phyloP scores from a whole-genome alignment of 2,797 vertebrate genomes.

The Esox masquinongy region DNA sequence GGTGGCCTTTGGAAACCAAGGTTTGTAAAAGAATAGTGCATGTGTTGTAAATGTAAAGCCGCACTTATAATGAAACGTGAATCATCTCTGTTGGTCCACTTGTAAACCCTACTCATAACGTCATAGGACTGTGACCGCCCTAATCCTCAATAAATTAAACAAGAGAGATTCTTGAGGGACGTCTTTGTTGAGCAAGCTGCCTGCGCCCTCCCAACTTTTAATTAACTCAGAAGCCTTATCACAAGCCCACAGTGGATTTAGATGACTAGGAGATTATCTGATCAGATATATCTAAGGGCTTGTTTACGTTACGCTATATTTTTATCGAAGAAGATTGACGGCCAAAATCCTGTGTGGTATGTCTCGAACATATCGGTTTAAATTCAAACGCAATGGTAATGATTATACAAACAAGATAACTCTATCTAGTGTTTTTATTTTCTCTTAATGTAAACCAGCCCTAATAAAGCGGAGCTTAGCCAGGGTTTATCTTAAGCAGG shows the following conservation, averaged over 20 bases:
- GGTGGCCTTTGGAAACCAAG: constrained; percentile 9
- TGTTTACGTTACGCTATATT: too few relatives aligned
- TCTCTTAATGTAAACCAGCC: too few relatives aligned
- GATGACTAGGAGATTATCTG: constrained; percentile 41
- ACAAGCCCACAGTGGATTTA: constrained; percentile 35
- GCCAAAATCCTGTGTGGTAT: too few relatives aligned
- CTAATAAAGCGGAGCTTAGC: constrained; percentile 22
- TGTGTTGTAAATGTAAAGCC: constrained; percentile 3
- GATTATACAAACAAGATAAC: too few relatives aligned
- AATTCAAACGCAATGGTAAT: too few relatives aligned
- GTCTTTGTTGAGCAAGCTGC: constrained; percentile 56
- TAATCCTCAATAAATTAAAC: constrained; percentile 69
- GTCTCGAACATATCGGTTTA: too few relatives aligned
- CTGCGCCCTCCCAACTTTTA: constrained; percentile 56
- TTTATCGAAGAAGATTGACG: too few relatives aligned
- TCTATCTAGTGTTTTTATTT: too few relatives aligned
- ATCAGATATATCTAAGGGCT: constrained; percentile 40
- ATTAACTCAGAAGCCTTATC: constrained; percentile 64
- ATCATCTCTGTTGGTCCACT: background rate
- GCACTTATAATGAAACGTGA: constrained; percentile 9
- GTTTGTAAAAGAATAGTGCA: background rate
- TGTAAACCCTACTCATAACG: constrained; percentile 16
- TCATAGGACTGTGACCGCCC: constrained; percentile 43
- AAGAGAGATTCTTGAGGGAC: constrained; percentile 49
- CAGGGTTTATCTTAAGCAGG: constrained; percentile 43